Base-by-base conservation (phyloP, 2,797 vertebrate genomes). In the Phoxinus dragarum region DNA sequence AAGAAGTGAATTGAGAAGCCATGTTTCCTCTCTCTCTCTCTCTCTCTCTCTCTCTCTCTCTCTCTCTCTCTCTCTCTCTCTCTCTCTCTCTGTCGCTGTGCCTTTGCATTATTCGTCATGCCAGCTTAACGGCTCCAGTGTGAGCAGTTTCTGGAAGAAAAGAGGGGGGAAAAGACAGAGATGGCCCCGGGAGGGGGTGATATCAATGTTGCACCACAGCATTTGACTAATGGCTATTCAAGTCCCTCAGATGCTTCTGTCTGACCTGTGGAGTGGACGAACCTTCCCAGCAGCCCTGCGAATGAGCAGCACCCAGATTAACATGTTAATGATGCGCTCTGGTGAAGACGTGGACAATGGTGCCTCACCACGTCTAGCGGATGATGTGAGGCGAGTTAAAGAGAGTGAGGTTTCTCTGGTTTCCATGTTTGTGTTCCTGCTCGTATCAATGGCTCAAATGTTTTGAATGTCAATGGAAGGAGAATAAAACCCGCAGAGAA, bases 381-480 rank as follows among this genome's bases (percentile, higher is more conserved):
- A 92, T 92, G 91, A 94, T 89, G 90, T 92, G 91, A 91, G 86
- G 86, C 85, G 79, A 84, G 87, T 91, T 93, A 94, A 94, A 93
- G 92, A 94, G 94, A 94, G 91, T 91, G 90, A 93, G 91, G 82
- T 85, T 87, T 94, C 92, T 95, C 90, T 31, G 86, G 91, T 95
- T 95, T 91, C 93, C 38, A 90, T 91, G 87, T 93, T 91, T 89
- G 90, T 91, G 90, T 83, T 69, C 69, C 52, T 64, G 71, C 81
- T 75, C 64, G 64, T 90, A 87, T 90, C 84, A 88, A 84, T 84
- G 85, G 88, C 67, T 42, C 91, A 88, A 91, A 91, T 94, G 93
- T 93, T 95, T 94, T 94, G 92, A 96, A 95, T 94, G 92, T 95
- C 94, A 95, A 94, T 91, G 93, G 78, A 91, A 93, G 93, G 89